Evolutionary conservation across 2,113 vertebrate genomes (phyloP), one percentile per base, ranked within the genome.

Genomic region (Lepus europaeus): DNA sequence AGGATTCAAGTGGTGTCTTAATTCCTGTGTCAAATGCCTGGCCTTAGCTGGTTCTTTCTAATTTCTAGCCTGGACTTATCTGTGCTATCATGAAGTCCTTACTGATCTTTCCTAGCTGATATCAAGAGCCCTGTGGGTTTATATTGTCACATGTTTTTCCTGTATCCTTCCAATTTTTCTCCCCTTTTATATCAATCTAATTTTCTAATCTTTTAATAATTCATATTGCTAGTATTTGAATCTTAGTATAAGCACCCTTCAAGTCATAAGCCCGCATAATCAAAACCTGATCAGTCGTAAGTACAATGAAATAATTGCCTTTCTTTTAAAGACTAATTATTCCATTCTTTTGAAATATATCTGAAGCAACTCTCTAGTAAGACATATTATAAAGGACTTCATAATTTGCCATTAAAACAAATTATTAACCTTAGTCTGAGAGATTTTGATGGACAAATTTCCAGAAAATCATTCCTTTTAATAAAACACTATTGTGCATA

Each of bases 161-260:
- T 61, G 16, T 77, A 69, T 81, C 64, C n/a, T 72, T 29, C 14
- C 49, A 85, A 51, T 10, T 77, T 69, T n/a, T 56, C 12, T 13
- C n/a, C 33, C 19, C 13, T 79, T 92, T 89, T 6, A 16, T 49
- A 72, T 33, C 22, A 49, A 36, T 36, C 13, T 84, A 68, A 74
- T 89, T 81, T 94, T 94, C 2, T 79, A 39, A 64, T 56, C 11
- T 81, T 88, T 74, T 80, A 53, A 64, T 90, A 76, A 76, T 88
- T 93, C 87, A 74, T 91, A 81, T 81, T 93, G 56, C 31, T 85
- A 17, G 23, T 77, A 51, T 91, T 85, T 92, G n/a, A 69, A 68
- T 5, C 9, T 51, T 77, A 49, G 6, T 49, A 64, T 91, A 59
- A 19, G 87, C 66, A 70, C 2, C 23, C 39, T 59, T 93, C 49